A percentile compares a stretch with the other conserved stretches of the same genome.
Conservation (phyloP, 92 coral and sea anemone genomes). For the Palythoa heliodiscus region DNA sequence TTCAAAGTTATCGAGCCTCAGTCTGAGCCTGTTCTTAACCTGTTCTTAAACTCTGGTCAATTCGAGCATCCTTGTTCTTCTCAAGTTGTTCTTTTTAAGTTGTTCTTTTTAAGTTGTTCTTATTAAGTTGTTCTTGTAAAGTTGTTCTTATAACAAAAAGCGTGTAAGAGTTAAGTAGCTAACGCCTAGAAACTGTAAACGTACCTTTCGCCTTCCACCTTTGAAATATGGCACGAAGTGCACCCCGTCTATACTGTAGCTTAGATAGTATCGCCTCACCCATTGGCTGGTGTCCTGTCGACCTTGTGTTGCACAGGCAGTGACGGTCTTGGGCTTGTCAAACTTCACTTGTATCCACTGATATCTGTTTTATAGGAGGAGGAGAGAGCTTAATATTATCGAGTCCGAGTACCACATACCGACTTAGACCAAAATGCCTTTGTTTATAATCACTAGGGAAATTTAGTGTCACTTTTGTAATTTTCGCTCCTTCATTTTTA, state of each 20-base stretch:
- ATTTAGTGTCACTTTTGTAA: too few species aligned
- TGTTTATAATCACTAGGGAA: not conserved
- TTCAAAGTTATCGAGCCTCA: too few species aligned
- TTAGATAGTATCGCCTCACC: conserved; percentile 73
- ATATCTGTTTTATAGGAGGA: not conserved
- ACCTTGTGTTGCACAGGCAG: conserved; percentile 78
- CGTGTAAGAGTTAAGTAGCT: not conserved
- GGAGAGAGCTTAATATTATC: not conserved
- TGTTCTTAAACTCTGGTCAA: too few species aligned
- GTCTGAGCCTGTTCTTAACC: too few species aligned
- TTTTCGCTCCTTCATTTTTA: too few species aligned
- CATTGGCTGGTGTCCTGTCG: conserved; percentile 75
- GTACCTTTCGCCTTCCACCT: conserved; percentile 49
- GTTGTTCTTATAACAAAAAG: too few species aligned
- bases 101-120: too few species aligned
- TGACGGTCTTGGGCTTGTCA: conserved; percentile 59
- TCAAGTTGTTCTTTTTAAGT: too few species aligned
- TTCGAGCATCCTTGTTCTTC: too few species aligned
- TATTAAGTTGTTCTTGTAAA: too few species aligned
- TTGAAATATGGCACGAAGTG: conserved; percentile 61
- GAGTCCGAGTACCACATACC: not conserved
- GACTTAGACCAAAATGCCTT: not conserved
- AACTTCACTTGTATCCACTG: conserved; percentile 77
- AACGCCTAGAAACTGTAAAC: not conserved
- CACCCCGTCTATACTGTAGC: conserved; percentile 76